Evolutionary conservation across 2,113 vertebrate species (phyloP).

Genomic region (Glaucomys volans): DNA sequence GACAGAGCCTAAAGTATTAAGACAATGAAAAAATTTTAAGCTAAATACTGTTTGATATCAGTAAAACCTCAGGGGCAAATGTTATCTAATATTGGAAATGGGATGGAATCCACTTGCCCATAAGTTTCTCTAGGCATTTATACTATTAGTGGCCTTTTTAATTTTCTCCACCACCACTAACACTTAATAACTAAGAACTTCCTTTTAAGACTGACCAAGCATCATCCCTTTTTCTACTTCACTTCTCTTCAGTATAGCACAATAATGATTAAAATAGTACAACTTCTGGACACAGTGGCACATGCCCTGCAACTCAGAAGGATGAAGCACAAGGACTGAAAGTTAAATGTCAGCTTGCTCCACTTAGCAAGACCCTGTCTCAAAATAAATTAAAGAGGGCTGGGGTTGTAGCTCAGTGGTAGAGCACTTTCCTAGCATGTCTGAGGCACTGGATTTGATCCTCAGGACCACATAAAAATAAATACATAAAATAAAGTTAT

Average conservation of each 20-base stretch:
- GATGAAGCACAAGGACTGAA: too few relatives aligned
- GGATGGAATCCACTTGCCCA: neutral
- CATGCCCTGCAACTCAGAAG: too few relatives aligned
- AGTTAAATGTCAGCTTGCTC: too few relatives aligned
- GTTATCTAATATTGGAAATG: constrained; percentile 11
- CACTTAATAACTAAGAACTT: constrained; percentile 4
- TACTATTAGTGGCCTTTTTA: neutral
- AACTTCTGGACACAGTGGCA: neutral
- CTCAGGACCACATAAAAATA: too few relatives aligned
- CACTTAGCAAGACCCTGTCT: too few relatives aligned
- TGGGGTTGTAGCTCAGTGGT: too few relatives aligned
- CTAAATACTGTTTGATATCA: constrained; percentile 4
- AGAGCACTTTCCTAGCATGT: too few relatives aligned
- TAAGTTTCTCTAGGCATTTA: neutral
- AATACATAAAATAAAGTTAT: too few relatives aligned
- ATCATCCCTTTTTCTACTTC: neutral
- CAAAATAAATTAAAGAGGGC: too few relatives aligned
- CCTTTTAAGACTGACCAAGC: constrained; percentile 21
- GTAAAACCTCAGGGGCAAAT: neutral
- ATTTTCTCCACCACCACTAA: neutral
- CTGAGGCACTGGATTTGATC: too few relatives aligned
- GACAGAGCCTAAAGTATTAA: constrained; percentile 18
- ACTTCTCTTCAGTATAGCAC: neutral
- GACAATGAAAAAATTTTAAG: constrained; percentile 15
- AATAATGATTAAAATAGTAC: constrained; percentile 33